A percentile compares a stretch with the other conserved stretches of the same genome.
Conservation (phyloP, 1,140 invertebrate genomes). For the Sarcophaga bullata region DNA sequence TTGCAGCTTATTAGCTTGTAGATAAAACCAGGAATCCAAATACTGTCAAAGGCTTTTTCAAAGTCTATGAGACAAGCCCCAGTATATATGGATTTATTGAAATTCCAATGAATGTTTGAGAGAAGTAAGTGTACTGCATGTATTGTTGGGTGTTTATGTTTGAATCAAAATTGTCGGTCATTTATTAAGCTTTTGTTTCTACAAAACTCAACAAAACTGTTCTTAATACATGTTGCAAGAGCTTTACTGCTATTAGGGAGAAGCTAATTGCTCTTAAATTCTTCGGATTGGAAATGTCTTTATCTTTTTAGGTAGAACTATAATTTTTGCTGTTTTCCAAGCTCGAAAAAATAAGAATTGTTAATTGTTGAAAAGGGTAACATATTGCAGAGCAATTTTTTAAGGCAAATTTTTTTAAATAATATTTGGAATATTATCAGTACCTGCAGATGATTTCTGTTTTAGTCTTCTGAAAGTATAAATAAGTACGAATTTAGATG, state of each 20-base stretch:
- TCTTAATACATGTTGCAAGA: not conserved
- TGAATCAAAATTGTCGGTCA: too few relatives aligned
- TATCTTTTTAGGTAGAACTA: constrained; percentile 15
- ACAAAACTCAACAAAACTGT: not conserved
- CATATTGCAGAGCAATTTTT: not conserved
- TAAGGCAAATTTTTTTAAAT: not conserved
- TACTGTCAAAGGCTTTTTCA: constrained; percentile 28
- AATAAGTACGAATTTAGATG: too few relatives aligned
- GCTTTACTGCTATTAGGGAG: constrained; percentile 25
- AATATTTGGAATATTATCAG: too few relatives aligned
- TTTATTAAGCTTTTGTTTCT: too few relatives aligned
- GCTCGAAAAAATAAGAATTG: not conserved
- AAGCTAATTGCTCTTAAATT: constrained; percentile 26
- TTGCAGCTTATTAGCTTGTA: not conserved
- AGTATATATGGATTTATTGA: constrained; percentile 1
- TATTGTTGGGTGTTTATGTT: too few relatives aligned
- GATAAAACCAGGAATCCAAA: constrained; percentile 3
- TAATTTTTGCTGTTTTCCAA: constrained; percentile 9
- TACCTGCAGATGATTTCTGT: not conserved
- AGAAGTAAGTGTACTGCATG: constrained; percentile 9
- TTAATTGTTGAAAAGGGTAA: too few relatives aligned
- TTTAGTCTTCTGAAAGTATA: not conserved
- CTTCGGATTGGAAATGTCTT: constrained; percentile 2
- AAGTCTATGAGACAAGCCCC: constrained; percentile 22
- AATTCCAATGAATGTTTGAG: constrained; percentile 24